phyloP scores from a whole-genome alignment of 2,888 invertebrate genomes.

The Gonocerus acuteangulatus region DNA sequence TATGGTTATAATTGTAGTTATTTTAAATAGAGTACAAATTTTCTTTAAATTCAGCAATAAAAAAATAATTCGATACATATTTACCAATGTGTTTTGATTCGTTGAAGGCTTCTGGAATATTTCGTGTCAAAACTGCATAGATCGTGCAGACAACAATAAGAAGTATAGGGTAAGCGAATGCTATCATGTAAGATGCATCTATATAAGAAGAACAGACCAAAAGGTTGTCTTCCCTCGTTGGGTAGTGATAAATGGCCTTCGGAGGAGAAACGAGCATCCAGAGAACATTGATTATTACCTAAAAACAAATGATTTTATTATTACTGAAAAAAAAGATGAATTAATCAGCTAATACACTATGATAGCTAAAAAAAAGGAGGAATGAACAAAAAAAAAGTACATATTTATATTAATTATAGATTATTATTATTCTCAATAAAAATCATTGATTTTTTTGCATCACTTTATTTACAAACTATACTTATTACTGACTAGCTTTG shows the following conservation, averaged over 20 bases:
- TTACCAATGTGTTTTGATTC: constrained; percentile 94
- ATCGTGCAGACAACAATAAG: constrained; percentile 88
- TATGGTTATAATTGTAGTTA: no score
- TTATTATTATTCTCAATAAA: no score
- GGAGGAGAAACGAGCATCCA: constrained; percentile 91
- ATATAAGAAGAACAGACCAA: constrained; percentile 88
- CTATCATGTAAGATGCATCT: constrained; percentile 88
- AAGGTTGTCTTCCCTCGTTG: constrained; percentile 84
- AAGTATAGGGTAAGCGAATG: constrained; percentile 86
- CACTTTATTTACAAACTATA: no score
- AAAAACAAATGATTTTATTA: constrained; percentile 32
- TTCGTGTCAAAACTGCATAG: constrained; percentile 89
- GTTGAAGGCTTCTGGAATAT: constrained; percentile 97
- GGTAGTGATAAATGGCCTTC: constrained; percentile 80
- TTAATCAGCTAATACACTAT: no score
- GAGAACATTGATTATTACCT: constrained; percentile 79
- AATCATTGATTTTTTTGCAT: no score
- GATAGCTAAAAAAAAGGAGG: background rate
- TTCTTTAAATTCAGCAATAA: no score
- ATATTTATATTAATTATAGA: background rate
- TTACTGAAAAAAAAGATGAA: constrained; percentile 26
- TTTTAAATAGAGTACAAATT: no score
- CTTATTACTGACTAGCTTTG: no score
- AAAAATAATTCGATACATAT: no score
- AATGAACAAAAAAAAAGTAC: background rate